Evolutionary conservation across 2,113 vertebrate genomes (phyloP), one percentile per base, ranked within the genome.

Genomic region (Dissostichus mawsoni): DNA sequence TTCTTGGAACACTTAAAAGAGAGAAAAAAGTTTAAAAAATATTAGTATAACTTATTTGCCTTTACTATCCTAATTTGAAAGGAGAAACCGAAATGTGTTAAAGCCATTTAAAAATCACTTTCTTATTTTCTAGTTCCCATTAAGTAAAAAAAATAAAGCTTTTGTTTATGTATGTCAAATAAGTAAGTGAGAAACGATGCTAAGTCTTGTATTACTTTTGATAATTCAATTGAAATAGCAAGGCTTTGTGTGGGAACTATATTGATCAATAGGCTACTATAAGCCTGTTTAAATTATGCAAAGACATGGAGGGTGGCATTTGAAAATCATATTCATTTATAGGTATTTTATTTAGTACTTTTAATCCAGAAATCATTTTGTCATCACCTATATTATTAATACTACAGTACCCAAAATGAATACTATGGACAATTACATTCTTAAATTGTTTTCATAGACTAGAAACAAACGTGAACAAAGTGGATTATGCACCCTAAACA

Each of bases 1-100:
- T 90, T 78, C 41, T 70, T 76, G 86, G 86, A 82, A 87, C 77
- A 83, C 45, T 67, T 63, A 67, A 81, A 76, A 80, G 47, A 59
- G 57, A 76, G 11, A 44, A 71, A 65, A 58, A 72, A 71, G 36
- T 41, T 7, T 68, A 12, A 11, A 29, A 70, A 83, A 41, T 51
- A 52, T 80, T 65, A 80, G 76, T 72, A 73, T 88, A 86, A 87
- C 76, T 84, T 83, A 87, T 91, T 91, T 93, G 89, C 90, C 90
- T 90, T 92, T 92, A 82, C 76, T 84, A 80, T 69, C 51, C 87
- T 88, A 20, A 64, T 82, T 88, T 76, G 33, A 80, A 82, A 80
- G 69, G 81, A 84, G 67, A 78, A 77, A 61, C 20, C 50, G 23
- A 86, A 59, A 79, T 70, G 53, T 72, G 63, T 87, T 77, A 29